Evolutionary conservation across 2,888 invertebrate genomes (phyloP).

Genomic region (Bibio marci): DNA sequence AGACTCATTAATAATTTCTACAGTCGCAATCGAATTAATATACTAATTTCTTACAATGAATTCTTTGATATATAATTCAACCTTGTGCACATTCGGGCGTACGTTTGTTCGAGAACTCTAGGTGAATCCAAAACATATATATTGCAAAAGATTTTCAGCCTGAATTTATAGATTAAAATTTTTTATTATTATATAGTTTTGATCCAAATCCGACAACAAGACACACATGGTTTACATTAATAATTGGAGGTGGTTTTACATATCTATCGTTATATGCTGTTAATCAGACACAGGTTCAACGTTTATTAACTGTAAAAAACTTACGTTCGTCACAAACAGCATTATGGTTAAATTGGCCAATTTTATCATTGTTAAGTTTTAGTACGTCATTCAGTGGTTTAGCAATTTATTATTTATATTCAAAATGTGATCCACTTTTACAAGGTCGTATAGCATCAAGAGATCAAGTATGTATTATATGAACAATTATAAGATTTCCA

Average conservation of each 20-base stretch:
- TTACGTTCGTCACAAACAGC: constrained; percentile 52
- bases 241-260: constrained; percentile 65
- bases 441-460: constrained; percentile 40
- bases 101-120: too few relatives aligned
- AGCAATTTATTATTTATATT: constrained; percentile 70
- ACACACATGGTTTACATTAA: constrained; percentile 67
- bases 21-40: too few relatives aligned
- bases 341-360: constrained; percentile 68
- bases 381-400: constrained; percentile 63
- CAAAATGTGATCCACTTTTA: constrained; percentile 60
- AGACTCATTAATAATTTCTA: too few relatives aligned
- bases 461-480: constrained; percentile 42
- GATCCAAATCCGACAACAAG: constrained; percentile 63
- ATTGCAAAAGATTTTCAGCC: too few relatives aligned
- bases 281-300: constrained; percentile 71
- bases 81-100: too few relatives aligned
- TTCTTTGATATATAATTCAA: too few relatives aligned
- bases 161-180: neutral
- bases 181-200: constrained; percentile 35
- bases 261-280: constrained; percentile 72
- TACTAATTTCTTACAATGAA: too few relatives aligned
- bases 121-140: too few relatives aligned
- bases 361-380: constrained; percentile 52
- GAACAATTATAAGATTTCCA: too few relatives aligned
- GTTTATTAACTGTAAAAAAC: constrained; percentile 51